Conservation (phyloP, 2,797 vertebrate genomes). For the Pseudochirops cupreus region DNA sequence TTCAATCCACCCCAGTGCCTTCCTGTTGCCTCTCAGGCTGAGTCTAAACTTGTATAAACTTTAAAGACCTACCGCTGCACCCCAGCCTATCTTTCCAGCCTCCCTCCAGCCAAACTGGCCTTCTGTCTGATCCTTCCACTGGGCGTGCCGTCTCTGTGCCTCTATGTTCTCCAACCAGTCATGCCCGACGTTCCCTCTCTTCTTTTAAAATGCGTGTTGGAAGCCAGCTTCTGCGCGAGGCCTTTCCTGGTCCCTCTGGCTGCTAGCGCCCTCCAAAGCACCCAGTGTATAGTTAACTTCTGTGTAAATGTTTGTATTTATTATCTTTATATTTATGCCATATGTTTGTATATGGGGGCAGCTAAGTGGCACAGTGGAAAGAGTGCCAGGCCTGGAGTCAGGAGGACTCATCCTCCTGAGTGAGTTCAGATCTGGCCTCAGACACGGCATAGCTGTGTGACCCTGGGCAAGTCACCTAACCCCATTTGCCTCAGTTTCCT, state of each 20-base stretch:
- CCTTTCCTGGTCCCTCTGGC: neutral
- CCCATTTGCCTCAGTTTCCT: neutral
- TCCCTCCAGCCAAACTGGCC: neutral
- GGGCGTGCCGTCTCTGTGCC: neutral
- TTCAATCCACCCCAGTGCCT: neutral
- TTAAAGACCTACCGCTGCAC: neutral
- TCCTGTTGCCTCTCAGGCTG: neutral
- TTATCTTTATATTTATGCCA: neutral
- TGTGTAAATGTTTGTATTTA: neutral
- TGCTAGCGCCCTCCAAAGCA: neutral
- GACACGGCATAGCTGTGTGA: neutral
- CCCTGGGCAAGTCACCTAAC: neutral
- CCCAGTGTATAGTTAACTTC: neutral
- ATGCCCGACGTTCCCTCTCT: neutral
- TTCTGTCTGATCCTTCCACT: neutral
- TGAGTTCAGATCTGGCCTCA: neutral
- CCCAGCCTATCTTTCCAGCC: neutral
- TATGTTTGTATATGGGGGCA: neutral
- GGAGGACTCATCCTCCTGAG: neutral
- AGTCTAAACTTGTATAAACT: neutral
- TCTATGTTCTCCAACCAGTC: neutral
- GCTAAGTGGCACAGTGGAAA: neutral
- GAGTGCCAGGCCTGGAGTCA: neutral
- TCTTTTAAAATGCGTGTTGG: neutral
- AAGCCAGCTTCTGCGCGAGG: neutral